Evolutionary conservation across 2,888 invertebrate species (phyloP).

Genomic region (Tenthredo notha): DNA sequence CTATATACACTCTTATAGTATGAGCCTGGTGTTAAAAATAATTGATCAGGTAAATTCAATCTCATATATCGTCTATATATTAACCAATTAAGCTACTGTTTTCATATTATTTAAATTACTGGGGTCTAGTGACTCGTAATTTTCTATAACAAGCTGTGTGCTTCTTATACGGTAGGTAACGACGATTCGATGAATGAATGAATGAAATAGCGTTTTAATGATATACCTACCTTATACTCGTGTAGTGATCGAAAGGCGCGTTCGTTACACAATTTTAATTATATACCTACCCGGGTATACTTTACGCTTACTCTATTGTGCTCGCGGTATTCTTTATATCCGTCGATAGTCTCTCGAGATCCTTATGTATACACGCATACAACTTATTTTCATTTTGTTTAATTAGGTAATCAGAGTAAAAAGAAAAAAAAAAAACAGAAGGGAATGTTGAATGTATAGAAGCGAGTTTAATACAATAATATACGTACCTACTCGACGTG

Average conservation of each 20-base stretch:
- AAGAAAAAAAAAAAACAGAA: not conserved
- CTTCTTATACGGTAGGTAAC: not conserved
- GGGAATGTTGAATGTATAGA: not conserved
- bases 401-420: not conserved
- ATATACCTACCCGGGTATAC: not conserved
- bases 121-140: slow-evolving; percentile 10
- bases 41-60: not conserved
- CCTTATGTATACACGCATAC: not conserved
- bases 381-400: not conserved
- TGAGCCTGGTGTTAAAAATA: not conserved
- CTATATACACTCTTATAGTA: not conserved
- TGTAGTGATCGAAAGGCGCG: not conserved
- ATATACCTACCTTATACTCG: not conserved
- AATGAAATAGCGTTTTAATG: slow-evolving; percentile 27
- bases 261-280: slow-evolving; percentile 16
- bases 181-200: slow-evolving; percentile 36
- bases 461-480: not conserved
- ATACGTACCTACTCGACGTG: slow-evolving; percentile 2
- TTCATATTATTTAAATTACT: slow-evolving; percentile 8
- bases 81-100: slow-evolving; percentile 24
- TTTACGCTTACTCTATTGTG: slow-evolving; percentile 7
- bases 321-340: not conserved
- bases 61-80: not conserved
- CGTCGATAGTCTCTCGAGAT: not conserved
- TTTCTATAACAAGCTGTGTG: not conserved